Conservation (phyloP, 2,113 vertebrate genomes). For the Procavia capensis region DNA sequence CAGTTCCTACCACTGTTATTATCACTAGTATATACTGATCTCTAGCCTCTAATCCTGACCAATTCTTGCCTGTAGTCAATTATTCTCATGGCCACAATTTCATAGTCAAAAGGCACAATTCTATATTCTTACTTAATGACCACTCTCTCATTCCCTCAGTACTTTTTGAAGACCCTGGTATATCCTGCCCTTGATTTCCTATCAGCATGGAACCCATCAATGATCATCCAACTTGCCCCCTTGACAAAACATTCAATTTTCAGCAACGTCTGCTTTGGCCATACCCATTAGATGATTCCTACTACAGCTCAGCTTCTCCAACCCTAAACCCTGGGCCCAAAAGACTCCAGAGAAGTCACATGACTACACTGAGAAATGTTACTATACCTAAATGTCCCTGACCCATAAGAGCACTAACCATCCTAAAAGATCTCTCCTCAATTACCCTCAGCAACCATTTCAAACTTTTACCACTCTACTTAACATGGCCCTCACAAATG, state of each 20-base stretch:
- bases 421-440: neutral
- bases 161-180: neutral
- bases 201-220: neutral
- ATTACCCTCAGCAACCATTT: neutral
- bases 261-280: neutral
- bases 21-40: too few relatives aligned
- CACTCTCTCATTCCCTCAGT: too few relatives aligned
- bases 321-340: neutral
- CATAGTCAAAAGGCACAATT: neutral
- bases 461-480: neutral
- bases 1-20: too few relatives aligned
- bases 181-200: neutral
- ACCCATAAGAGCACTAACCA: neutral
- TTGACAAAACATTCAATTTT: neutral
- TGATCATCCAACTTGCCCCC: neutral
- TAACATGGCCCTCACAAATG: neutral
- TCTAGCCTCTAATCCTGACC: neutral
- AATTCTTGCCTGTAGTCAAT: neutral
- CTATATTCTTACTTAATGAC: neutral
- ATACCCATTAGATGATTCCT: neutral
- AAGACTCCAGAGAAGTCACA: neutral
- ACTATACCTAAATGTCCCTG: neutral
- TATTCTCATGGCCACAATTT: neutral
- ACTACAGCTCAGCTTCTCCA: neutral
- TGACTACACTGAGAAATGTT: fast-evolving